Base-by-base conservation (phyloP, 2,888 invertebrate species). In the Aricia artaxerxes region DNA sequence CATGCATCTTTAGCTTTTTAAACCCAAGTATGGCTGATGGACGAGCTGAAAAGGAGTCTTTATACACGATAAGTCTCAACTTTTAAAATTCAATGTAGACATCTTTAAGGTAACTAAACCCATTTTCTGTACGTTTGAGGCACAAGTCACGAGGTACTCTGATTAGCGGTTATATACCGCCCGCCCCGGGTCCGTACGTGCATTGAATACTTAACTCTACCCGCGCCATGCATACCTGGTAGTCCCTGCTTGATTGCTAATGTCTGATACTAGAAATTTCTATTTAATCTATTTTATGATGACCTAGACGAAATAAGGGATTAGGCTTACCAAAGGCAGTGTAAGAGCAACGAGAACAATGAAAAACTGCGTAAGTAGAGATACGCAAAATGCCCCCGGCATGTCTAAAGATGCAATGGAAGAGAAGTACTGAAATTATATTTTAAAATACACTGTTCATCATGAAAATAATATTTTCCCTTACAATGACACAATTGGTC, bases 121-220 rank as follows among this genome's bases (percentile, higher is more conserved):
- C 75, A 49, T 76, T 76, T 49, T 76, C 76, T 76, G n/a, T 31
- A 75, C 73, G 82, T 76, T 79, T 35, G 80, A 79, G 82, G 87
- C 86, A 83, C 88, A 87, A 86, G 86, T 87, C 87, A 87, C 86
- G 87, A 85, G 86, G 87, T 87, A 86, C 87, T 86, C 88, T 90
- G 89, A 90, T 91, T 90, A 90, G 88, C 87, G 87, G 89, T 87
- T 86, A 86, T 88, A 86, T 16, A 69, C 35, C 13, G 35, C 13
- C 84, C 84, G 84, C 83, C 83, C 82, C 82, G 82, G 82, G 82
- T 79, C 79, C 82, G 81, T 82, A 81, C 86, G 86, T 86, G 85
- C 82, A 81, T 82, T 80, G 81, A 82, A 81, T 80, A 80, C 79
- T 60, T 79, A 79, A 83, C 82, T 81, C 81, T 77, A 81, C 80